Conservation (phyloP, 2,113 vertebrate species). For the Hippocampus zosterae region DNA sequence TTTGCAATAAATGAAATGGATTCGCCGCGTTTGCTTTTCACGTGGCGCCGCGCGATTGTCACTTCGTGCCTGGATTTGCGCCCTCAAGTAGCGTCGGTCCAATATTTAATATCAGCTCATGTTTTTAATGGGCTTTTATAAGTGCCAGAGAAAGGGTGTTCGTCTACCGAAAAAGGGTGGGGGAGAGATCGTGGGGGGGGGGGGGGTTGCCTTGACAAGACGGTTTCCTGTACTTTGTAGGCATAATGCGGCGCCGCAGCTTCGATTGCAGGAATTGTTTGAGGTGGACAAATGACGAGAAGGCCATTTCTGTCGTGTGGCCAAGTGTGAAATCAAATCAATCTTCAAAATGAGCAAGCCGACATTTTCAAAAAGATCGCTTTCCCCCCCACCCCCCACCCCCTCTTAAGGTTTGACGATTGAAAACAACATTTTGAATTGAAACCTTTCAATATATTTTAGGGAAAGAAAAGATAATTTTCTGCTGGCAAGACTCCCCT, state of each 20-base stretch:
- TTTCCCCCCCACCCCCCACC: too few relatives aligned
- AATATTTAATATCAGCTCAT: slow-evolving; percentile 1
- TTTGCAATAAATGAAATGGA: slow-evolving; percentile 1
- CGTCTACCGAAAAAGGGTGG: not conserved
- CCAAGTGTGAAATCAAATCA: too few relatives aligned
- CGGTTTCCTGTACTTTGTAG: not conserved
- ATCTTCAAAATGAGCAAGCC: too few relatives aligned
- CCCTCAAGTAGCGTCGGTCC: not conserved
- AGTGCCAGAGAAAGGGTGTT: not conserved
- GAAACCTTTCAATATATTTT: too few relatives aligned
- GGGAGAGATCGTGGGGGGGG: not conserved
- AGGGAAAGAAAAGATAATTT: too few relatives aligned
- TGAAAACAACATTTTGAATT: too few relatives aligned
- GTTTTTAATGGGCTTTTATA: not conserved
- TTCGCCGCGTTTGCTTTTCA: not conserved
- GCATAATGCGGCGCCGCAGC: too few relatives aligned
- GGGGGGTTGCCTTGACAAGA: not conserved
- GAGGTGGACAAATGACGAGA: not conserved
- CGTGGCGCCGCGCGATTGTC: not conserved
- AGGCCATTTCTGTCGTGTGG: too few relatives aligned
- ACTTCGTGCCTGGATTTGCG: not conserved
- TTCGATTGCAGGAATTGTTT: not conserved
- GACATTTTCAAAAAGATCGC: too few relatives aligned
- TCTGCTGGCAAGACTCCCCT: too few relatives aligned
- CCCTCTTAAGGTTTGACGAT: too few relatives aligned